Evolutionary conservation across 2,888 invertebrate genomes (phyloP), one percentile per base, ranked within the genome.

Genomic region (Plemyria rubiginata): DNA sequence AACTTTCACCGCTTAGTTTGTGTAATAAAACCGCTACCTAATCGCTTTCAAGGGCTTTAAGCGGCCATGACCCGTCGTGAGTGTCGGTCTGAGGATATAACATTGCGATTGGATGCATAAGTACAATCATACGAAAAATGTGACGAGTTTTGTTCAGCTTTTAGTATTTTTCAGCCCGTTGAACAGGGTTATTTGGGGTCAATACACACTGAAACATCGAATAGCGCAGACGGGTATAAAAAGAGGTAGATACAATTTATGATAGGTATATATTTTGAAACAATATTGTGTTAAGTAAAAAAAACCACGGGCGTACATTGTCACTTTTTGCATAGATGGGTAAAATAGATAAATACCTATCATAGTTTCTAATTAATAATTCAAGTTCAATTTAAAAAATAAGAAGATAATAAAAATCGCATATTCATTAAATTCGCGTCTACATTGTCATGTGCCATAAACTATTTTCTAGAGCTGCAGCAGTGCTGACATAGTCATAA

Each of bases 11-110:
- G 82, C 81, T 79, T 77, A 80, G 81, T 84, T 82, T 71, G 67
- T 81, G 79, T 78, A 88, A 86, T 85, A 84, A 82, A 84, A 80
- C 78, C 84, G 70, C 75, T 69, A 73, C 84, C 82, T 81, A 85
- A 89, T 86, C 82, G 82, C 84, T 86, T 90, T 91, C 92, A 91
- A 92, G 91, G 92, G 91, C 91, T 82, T 87, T 85, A 89, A 88
- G 91, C 90, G 91, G 90, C 92, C 92, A 86, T 92, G 92, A 92
- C 92, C 91, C 88, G 84, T 63, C 85, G 78, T 72, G 80, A 80
- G 82, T 79, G 82, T 76, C 81, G 78, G 73, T 71, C 76, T 75
- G 74, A 78, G 79, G 79, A 80, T 81, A 78, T 74, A 75, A 73
- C 75, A 68, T 76, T 73, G 74, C 77, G 75, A 85, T 86, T 83